These are phyloP conservation scores for Andrena chrysosceles DNA, from an alignment of 2,888 invertebrate species.

Conservation along the genomic window DNA sequence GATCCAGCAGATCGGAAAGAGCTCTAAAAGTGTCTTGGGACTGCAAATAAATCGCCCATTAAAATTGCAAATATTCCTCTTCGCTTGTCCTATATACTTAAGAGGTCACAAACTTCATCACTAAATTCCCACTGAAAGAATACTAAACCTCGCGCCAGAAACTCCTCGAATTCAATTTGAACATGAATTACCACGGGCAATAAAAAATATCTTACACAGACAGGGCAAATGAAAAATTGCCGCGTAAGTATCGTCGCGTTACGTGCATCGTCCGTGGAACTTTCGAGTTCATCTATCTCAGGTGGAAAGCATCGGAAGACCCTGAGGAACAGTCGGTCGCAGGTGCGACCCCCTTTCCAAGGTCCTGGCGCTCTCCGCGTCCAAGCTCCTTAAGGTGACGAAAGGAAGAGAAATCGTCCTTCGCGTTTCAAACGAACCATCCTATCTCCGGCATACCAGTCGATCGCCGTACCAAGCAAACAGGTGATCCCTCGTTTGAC, in stretches of 20 bases:
- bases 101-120: too few species aligned
- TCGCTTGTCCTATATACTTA: too few species aligned
- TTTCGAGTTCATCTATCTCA: conserved; percentile 19
- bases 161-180: neutral
- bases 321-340: conserved; percentile 64
- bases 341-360: conserved; percentile 80
- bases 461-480: conserved; percentile 44
- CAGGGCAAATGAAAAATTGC: conserved; percentile 1
- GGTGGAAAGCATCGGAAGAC: conserved; percentile 36
- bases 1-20: conserved; percentile 11
- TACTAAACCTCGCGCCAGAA: too few species aligned
- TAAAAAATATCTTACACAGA: too few species aligned
- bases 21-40: neutral
- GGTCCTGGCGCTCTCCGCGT: conserved; percentile 57
- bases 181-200: neutral
- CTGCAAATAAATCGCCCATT: neutral
- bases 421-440: conserved; percentile 53
- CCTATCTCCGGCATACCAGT: conserved; percentile 52
- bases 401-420: conserved; percentile 74
- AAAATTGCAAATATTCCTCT: too few species aligned
- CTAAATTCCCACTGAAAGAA: too few species aligned
- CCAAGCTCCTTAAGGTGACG: conserved; percentile 55
- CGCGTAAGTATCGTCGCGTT: conserved; percentile 13
- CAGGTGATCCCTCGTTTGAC: conserved; percentile 57
- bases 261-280: neutral